A percentile compares a stretch with the other conserved stretches of the same genome.
Conservation (phyloP, 2,888 invertebrate genomes). For the Crepidodera aurea region DNA sequence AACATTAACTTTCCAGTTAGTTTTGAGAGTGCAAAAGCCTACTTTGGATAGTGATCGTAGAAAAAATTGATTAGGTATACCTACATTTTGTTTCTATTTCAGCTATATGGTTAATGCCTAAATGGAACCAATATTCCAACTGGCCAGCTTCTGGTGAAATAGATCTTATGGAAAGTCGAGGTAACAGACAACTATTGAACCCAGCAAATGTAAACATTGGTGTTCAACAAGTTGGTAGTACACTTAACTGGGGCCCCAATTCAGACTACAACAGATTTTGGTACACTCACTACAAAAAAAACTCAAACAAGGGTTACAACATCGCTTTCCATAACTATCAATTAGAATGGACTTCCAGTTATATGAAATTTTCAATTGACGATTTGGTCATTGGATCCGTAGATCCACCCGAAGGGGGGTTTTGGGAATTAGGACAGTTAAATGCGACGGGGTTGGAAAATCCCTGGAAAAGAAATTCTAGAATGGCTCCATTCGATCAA, state of each 20-base stretch:
- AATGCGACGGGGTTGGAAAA: slow-evolving; percentile 63
- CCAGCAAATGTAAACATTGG: slow-evolving; percentile 61
- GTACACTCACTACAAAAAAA: slow-evolving; percentile 63
- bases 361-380: slow-evolving; percentile 65
- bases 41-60: too few species aligned
- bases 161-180: slow-evolving; percentile 73
- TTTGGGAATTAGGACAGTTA: slow-evolving; percentile 73
- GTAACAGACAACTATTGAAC: slow-evolving; percentile 62
- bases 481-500: slow-evolving; percentile 75
- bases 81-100: too few species aligned
- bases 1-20: too few species aligned
- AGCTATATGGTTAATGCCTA: slow-evolving; percentile 76
- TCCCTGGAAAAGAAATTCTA: slow-evolving; percentile 63
- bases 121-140: slow-evolving; percentile 68
- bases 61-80: too few species aligned
- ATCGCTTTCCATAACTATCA: slow-evolving; percentile 70
- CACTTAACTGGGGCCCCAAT: slow-evolving; percentile 74
- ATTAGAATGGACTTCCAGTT: slow-evolving; percentile 71
- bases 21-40: too few species aligned
- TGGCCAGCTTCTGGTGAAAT: slow-evolving; percentile 81
- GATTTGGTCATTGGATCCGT: slow-evolving; percentile 64
- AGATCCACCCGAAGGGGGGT: slow-evolving; percentile 66
- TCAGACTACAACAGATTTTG: slow-evolving; percentile 61
- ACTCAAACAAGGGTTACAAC: slow-evolving; percentile 63
- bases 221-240: slow-evolving; percentile 67